Percentiles rank a stretch among this genome's conserved stretches.
phyloP scores from a whole-genome alignment of 1,140 invertebrate genomes.

The Pseudomyrmex cubaensis region DNA sequence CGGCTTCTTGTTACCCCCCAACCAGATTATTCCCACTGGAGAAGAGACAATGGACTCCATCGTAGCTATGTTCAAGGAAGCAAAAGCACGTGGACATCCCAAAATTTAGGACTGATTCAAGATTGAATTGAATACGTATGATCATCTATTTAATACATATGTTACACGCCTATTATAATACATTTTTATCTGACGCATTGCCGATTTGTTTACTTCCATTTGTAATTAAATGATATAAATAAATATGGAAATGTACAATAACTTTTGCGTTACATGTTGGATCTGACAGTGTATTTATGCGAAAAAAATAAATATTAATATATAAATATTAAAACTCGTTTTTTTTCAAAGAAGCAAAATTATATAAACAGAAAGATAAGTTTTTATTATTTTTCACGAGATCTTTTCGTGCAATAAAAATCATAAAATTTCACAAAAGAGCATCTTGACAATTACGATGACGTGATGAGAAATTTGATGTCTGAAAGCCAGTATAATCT shows the following conservation, averaged over 20 bases:
- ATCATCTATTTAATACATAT: neutral
- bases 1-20: constrained; percentile 91
- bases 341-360: no score
- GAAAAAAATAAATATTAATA: no score
- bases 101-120: neutral
- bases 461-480: no score
- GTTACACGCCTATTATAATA: neutral
- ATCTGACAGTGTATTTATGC: no score
- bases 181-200: neutral
- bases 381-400: no score
- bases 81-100: constrained; percentile 54
- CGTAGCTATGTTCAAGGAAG: constrained; percentile 86
- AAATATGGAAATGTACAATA: neutral
- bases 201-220: neutral
- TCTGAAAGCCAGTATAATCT: no score
- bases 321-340: no score
- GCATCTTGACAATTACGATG: no score
- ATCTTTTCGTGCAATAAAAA: no score
- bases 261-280: no score
- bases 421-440: no score
- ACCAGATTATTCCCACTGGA: constrained; percentile 90
- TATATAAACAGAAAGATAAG: no score
- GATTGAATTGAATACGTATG: neutral
- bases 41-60: constrained; percentile 89
- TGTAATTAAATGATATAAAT: neutral